Base-by-base conservation (phyloP, 2,888 invertebrate genomes). In the Drosophila picticornis region DNA sequence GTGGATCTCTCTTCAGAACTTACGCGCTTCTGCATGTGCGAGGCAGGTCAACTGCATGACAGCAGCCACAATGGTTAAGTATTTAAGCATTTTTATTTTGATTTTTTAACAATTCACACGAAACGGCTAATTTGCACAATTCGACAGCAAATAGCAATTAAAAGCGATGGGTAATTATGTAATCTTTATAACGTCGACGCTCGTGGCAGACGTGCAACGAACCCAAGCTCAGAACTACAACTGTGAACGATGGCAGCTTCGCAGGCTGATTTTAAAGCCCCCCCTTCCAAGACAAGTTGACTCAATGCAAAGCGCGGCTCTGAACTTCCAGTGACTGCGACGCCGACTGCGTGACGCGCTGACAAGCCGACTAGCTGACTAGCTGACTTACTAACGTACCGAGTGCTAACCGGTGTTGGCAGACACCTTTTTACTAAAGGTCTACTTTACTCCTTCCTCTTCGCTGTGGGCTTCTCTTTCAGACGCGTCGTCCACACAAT, bases 201-300 rank as follows among this genome's bases (percentile, higher is more conserved):
- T 67, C 22, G 38, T 31, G 40, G 51, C 36, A 50, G 58, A 81
- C 84, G 80, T 81, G 87, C 64, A 76, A 70, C 69, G 34, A 69
- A 76, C 59, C 74, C 72, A 67, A 84, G 78, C 80, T 71, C 76
- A 88, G 87, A 86, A 84, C 72, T 70, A 63, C 72, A 71, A 86
- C 85, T 86, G 89, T 84, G 78, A 63, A 64, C 72, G 72, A 27
- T 60, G 56, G 38, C 67, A 62, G 51, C 62, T 70, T 56, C 51
- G 50, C 64, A 50, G 59, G 57, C 50, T 34, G 87, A 78, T 88
- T 85, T 88, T 84, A 86, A 86, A 88, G 86, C 70, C 62, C 58
- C 55, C 55, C 62, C 27, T 56, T 38, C 51, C 60, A 40, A 65
- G 61, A 58, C 36, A 32, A 52, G 40, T 16, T 56, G 58, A 51